Conservation (phyloP, 2,888 invertebrate genomes). For the Tupiocoris notatus region DNA sequence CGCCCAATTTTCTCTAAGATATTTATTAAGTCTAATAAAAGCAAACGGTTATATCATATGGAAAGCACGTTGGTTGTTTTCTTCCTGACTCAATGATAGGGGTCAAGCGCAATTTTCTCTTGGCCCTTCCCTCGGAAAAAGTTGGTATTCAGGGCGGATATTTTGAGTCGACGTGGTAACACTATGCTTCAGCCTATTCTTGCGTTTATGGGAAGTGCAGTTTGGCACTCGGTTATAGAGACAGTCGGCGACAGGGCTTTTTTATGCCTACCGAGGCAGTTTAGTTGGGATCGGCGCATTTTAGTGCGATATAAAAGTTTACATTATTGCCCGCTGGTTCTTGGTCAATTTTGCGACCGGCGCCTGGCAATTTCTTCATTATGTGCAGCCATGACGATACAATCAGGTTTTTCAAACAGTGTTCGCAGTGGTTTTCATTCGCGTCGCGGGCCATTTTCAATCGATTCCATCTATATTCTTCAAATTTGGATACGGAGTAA, state of each 20-base stretch:
- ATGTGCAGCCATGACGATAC: too few relatives aligned
- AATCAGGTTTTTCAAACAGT: too few relatives aligned
- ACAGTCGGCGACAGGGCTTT: background rate
- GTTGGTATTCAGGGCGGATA: conserved; percentile 36
- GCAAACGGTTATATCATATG: conserved; percentile 41
- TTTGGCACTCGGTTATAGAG: conserved; percentile 26
- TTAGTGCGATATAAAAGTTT: background rate
- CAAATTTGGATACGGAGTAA: too few relatives aligned
- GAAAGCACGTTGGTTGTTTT: conserved; percentile 42
- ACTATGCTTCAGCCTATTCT: conserved; percentile 8
- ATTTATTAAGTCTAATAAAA: conserved; percentile 44
- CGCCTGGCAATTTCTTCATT: too few relatives aligned
- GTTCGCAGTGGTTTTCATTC: too few relatives aligned
- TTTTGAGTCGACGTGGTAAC: conserved; percentile 18
- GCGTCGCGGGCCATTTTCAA: too few relatives aligned
- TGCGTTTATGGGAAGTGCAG: conserved; percentile 25
- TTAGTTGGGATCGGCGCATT: background rate
- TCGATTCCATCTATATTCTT: too few relatives aligned
- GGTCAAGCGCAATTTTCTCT: conserved; percentile 17
- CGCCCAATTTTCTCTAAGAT: conserved; percentile 31
- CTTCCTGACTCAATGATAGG: conserved; percentile 3
- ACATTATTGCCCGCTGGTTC: background rate
- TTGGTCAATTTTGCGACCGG: background rate
- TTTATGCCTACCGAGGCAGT: background rate
- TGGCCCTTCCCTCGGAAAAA: background rate